Evolutionary conservation across 2,113 vertebrate species (phyloP), one percentile per base, ranked within the genome.

Genomic region (Corapipo altera): DNA sequence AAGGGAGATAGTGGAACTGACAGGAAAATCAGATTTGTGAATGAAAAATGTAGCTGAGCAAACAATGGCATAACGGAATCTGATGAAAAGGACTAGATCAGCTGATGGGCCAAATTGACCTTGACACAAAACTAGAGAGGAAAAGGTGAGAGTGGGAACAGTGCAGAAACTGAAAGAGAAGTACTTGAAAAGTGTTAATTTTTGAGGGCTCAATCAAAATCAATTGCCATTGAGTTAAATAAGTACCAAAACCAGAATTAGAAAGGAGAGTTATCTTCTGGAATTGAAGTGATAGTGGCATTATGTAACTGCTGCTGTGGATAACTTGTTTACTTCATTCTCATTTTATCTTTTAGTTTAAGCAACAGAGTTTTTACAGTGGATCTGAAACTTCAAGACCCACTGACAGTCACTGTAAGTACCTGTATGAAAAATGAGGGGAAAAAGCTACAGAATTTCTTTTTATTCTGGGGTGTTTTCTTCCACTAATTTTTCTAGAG

Each of bases 391-490:
- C 32, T 62, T 89, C 17, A 78, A 41, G 33, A 61, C 27, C 2
- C 9, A 19, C 21, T 35, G 11, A 65, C 3, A 24, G 5, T 39
- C 28, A 41, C 3, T 32, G 5, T 39, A 79, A 75, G 9, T 15
- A 64, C 2, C 21, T 43, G 7, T 33, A 35, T n/a, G 20, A 72
- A 93, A 76, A 88, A 61, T 30, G 5, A 88, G 6, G 12, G 12
- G 3, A 1, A 32, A 89, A 27, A 51, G 1, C 0, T 3, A 32
- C 4, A 12, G 2, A 8, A 59, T n/a, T 72, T 51, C 3, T 69
- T 88, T 54, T 64, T 64, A 9, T 69, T 69, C 24, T 58, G 5
- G 6, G 8, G 1, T 55, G 2, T 1, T 69, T 72, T 69, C 9
- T 75, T 57, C 21, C 35, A 79, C 8, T 6, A 76, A 1, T 26